These are phyloP conservation scores for Dipodomys ordii DNA, from an alignment of 2,113 vertebrate species.

Conservation along the genomic window DNA sequence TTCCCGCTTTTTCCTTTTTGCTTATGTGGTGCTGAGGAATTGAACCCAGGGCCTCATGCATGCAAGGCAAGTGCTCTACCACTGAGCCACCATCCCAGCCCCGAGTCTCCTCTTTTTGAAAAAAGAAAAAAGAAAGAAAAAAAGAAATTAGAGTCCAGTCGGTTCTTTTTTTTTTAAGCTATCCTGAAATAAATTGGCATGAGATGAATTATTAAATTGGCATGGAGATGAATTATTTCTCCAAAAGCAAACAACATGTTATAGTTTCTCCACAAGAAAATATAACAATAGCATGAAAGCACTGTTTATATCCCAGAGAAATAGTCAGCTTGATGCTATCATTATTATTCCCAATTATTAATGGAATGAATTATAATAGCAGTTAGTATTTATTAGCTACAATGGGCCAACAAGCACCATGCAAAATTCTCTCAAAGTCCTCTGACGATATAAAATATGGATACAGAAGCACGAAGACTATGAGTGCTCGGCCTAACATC, in stretches of 20 bases:
- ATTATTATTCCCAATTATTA: conserved; percentile 17
- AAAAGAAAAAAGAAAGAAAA: too few relatives aligned
- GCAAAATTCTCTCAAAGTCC: background rate
- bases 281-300: background rate
- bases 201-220: too few relatives aligned
- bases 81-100: too few relatives aligned
- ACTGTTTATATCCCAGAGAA: conserved; percentile 22
- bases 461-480: background rate
- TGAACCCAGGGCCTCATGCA: too few relatives aligned
- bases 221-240: conserved; percentile 22
- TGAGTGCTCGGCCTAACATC: background rate
- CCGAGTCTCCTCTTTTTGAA: too few relatives aligned
- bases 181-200: background rate
- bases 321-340: background rate
- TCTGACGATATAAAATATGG: background rate
- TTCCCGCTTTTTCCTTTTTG: too few relatives aligned
- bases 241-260: conserved; percentile 5
- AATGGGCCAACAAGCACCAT: background rate
- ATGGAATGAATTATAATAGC: background rate
- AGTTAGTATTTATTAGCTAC: conserved; percentile 5
- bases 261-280: conserved; percentile 18
- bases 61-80: too few relatives aligned
- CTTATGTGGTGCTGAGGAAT: too few relatives aligned
- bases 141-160: conserved; percentile 20
- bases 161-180: background rate